Conservation (phyloP, 2,113 vertebrate genomes). For the Nycticorax nycticorax region DNA sequence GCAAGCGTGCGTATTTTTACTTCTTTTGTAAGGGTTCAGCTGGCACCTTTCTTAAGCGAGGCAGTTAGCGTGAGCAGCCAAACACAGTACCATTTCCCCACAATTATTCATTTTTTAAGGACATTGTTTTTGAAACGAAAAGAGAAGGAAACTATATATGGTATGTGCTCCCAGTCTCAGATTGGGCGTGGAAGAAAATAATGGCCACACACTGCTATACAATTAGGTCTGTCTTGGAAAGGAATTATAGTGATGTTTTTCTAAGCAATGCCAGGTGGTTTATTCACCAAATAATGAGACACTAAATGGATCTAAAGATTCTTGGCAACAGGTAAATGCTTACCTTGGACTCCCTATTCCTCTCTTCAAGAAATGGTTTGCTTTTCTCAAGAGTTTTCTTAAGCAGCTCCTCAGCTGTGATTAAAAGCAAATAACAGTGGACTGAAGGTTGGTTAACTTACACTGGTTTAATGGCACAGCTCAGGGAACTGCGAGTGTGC, state of each 20-base stretch:
- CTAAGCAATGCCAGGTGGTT: constrained; percentile 9
- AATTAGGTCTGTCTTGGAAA: not conserved
- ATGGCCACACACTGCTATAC: not conserved
- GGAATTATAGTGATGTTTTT: not conserved
- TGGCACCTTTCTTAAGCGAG: not conserved
- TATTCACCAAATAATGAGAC: constrained; percentile 50
- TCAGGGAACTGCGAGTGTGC: not conserved
- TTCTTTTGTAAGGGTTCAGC: not conserved
- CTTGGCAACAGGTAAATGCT: not conserved
- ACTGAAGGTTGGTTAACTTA: not conserved
- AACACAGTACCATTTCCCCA: not conserved
- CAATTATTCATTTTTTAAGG: not conserved
- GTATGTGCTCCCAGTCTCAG: not conserved
- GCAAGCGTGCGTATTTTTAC: not conserved
- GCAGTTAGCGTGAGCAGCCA: not conserved
- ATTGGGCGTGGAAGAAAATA: not conserved
- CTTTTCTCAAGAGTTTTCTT: constrained; percentile 33
- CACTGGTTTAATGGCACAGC: not conserved
- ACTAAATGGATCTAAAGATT: constrained; percentile 45
- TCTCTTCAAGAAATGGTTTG: constrained; percentile 30
- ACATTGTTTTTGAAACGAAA: not conserved
- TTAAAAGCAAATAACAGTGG: constrained; percentile 15
- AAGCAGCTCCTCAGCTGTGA: constrained; percentile 36
- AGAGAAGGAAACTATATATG: not conserved
- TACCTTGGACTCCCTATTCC: constrained; percentile 2